Evolutionary conservation across 2,797 vertebrate species (phyloP), one percentile per base, ranked within the genome.

Genomic region (Orestias chungarensis): DNA sequence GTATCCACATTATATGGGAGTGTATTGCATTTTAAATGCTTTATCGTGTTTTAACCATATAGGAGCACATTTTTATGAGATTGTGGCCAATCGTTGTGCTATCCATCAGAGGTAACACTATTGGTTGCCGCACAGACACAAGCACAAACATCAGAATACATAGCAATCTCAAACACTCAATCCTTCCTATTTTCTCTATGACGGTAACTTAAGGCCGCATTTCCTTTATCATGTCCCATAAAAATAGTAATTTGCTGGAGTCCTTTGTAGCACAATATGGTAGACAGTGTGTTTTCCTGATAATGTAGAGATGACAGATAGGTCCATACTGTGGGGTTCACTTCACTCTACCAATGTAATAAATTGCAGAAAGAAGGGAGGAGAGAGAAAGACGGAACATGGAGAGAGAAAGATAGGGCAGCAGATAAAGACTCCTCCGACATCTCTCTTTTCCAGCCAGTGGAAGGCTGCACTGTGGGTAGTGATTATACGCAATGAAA

Each of bases 151-250:
- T 85, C 76, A 83, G 85, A 78, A 82, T 73, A 40, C 74, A 75
- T 25, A 55, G 70, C 76, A 75, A 87, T 82, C 83, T 80, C 25
- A 81, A 81, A 73, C 86, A 82, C 80, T 90, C 83, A 86, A 91
- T 92, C 86, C 88, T 87, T 84, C 78, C 85, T 68, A 73, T 83
- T 87, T 27, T 84, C 83, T 85, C 70, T 40, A 35, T 86, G 94
- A 95, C 94, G 94, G 95, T 94, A 95, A 96, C 94, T 94, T 93
- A 95, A 94, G 94, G 95, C 93, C 91, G 93, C 94, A 91, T 95
- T 96, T 96, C 94, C 94, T 96, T 96, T 95, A 96, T 96, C 95
- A 94, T 93, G 94, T 93, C 93, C 95, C 94, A 95, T 95, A 95
- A 96, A 97, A 96, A 96, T 93, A 96, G 95, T 95, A 92, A 95